phyloP scores from a whole-genome alignment of 2,113 vertebrate genomes.

The Phyllostomus discolor region DNA sequence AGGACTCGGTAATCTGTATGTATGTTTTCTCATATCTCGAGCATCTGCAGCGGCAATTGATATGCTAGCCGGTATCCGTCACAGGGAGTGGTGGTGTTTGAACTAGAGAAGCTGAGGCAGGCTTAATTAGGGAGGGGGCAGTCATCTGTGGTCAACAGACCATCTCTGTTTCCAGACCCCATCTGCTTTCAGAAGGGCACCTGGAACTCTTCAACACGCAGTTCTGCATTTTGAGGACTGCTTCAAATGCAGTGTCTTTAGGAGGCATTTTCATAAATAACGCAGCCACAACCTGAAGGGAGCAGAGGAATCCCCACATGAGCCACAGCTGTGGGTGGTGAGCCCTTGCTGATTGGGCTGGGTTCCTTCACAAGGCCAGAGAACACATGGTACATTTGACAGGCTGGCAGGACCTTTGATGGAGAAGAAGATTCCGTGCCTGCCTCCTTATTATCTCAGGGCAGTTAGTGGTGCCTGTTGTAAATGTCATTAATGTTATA shows the following conservation, averaged over 20 bases:
- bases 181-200: not conserved
- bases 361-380: not conserved
- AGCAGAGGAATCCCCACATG: not conserved
- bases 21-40: too few relatives aligned
- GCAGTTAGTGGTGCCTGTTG: not conserved
- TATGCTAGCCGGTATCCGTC: too few relatives aligned
- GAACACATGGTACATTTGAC: not conserved
- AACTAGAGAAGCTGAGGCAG: not conserved
- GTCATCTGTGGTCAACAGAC: not conserved
- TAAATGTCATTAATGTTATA: not conserved
- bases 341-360: not conserved
- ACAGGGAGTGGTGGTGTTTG: not conserved
- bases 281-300: not conserved
- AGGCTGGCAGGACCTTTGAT: not conserved
- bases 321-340: accelerated
- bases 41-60: too few relatives aligned
- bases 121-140: not conserved
- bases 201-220: not conserved
- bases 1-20: too few relatives aligned
- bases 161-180: not conserved
- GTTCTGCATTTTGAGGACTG: not conserved
- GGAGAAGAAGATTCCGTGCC: not conserved
- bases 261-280: not conserved
- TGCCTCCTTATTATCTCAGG: not conserved
- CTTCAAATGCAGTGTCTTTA: not conserved